Evolutionary conservation across 2,113 vertebrate genomes (phyloP), one percentile per base, ranked within the genome.

Genomic region (Nicator chloris): DNA sequence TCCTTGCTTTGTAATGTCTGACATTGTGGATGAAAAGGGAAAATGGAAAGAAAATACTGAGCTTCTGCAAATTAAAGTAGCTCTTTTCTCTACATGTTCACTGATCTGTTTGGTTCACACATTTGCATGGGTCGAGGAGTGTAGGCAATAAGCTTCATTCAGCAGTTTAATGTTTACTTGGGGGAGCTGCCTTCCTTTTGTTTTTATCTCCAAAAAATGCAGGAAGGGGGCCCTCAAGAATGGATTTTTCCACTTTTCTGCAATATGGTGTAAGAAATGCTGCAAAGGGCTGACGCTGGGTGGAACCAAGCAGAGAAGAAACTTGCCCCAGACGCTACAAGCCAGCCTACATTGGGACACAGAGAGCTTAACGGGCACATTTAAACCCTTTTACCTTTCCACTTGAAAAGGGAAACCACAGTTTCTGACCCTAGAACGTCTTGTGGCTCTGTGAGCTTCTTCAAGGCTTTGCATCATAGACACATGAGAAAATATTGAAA

Each of bases 401-500:
- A 31, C 45, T n/a, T 40, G 27, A 24, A 82, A 57, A 78, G 15
- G 11, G 7, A 89, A 60, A 68, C 6, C 35, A 60, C 17, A 33
- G 9, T 15, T 77, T 72, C 42, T 77, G 37, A 31, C 40, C 10
- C 35, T 33, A 60, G n/a, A 49, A 45, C 19, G 12, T 66, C 45
- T 51, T 69, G 18, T 47, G 73, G 19, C 13, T 69, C 18, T 50
- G 4, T 45, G 33, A 82, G 35, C 11, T 86, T 5, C 27, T 60
- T 56, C 54, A 89, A 10, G 47, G 27, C n/a, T 79, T 76, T 82
- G 19, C 40, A 47, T 37, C 31, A 50, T 35, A 64, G 28, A 24
- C 11, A 22, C 3, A 1, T 7, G 5, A 30, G 47, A 91, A 39
- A 4, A 47, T 23, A 18, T 0, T 30, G 22, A 30, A 11, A 42